Conservation (phyloP, 1,140 invertebrate species). For the Platorchestia sp. region DNA sequence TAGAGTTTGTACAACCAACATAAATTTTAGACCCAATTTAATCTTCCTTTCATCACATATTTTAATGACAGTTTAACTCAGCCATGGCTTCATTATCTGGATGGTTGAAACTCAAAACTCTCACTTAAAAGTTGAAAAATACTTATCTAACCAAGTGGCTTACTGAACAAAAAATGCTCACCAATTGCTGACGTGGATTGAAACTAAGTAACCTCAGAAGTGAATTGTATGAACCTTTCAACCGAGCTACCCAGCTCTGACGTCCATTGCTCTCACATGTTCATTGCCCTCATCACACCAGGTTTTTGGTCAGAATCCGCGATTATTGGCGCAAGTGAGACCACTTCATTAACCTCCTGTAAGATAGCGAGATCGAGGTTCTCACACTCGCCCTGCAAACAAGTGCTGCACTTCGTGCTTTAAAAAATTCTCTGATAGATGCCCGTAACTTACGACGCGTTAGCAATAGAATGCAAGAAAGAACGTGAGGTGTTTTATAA, state of each 20-base stretch:
- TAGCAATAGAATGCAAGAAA: not conserved
- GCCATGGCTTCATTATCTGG: not conserved
- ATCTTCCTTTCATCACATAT: not conserved
- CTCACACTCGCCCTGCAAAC: not conserved
- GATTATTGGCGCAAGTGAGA: not conserved
- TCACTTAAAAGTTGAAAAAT: not conserved
- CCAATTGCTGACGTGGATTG: not conserved
- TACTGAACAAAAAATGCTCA: not conserved
- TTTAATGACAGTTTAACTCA: not conserved
- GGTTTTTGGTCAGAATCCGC: not conserved
- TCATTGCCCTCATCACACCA: not conserved
- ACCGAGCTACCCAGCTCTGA: not conserved
- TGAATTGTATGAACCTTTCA: not conserved
- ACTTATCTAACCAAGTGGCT: too few relatives aligned
- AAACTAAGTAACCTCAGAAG: not conserved
- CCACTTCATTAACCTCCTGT: not conserved
- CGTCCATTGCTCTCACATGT: not conserved
- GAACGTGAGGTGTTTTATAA: not conserved
- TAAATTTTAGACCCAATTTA: not conserved
- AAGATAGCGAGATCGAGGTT: not conserved
- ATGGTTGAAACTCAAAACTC: not conserved
- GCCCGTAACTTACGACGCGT: not conserved
- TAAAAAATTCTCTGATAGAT: not conserved
- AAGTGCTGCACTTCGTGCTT: not conserved
- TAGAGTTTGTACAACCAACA: not conserved